A percentile compares a stretch with the other conserved stretches of the same genome.
Conservation (phyloP, 2,888 invertebrate genomes). For the Apodemia mormo region DNA sequence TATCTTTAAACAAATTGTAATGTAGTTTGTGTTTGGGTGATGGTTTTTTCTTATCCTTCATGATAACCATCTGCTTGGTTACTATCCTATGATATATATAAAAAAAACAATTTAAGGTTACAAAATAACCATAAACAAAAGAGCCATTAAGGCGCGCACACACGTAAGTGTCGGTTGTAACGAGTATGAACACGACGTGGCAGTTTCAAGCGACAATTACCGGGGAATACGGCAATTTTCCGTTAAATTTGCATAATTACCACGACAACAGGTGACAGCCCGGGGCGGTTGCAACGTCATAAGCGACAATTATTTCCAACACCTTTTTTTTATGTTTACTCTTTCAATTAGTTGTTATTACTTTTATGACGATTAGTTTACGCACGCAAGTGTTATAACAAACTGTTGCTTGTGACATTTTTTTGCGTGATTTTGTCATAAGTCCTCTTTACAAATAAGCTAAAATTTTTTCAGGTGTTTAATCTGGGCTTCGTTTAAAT, state of each 20-base stretch:
- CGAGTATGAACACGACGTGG: slow-evolving; percentile 21
- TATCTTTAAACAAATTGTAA: no score
- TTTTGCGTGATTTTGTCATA: neutral
- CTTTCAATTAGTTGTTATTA: slow-evolving; percentile 37
- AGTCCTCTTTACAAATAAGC: neutral
- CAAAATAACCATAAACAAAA: neutral
- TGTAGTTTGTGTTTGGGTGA: no score
- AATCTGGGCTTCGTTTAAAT: neutral
- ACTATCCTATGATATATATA: no score
- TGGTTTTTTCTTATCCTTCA: no score
- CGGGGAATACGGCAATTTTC: slow-evolving; percentile 55
- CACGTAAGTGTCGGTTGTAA: slow-evolving; percentile 31
- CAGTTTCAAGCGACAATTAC: slow-evolving; percentile 36
- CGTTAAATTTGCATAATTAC: slow-evolving; percentile 71
- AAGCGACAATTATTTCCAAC: slow-evolving; percentile 53
- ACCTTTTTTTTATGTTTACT: slow-evolving; percentile 37
- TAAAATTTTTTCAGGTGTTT: neutral
- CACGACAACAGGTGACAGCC: slow-evolving; percentile 59
- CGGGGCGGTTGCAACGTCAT: slow-evolving; percentile 45
- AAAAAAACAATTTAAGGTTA: no score
- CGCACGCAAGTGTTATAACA: slow-evolving; percentile 10
- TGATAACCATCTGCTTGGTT: no score
- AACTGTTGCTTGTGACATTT: slow-evolving; percentile 10
- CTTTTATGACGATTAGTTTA: slow-evolving; percentile 24
- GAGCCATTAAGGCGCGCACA: slow-evolving; percentile 9